Percentiles rank a stretch among this genome's conserved stretches.
Conservation (phyloP, 2,113 vertebrate genomes). For the Aegithalos caudatus region DNA sequence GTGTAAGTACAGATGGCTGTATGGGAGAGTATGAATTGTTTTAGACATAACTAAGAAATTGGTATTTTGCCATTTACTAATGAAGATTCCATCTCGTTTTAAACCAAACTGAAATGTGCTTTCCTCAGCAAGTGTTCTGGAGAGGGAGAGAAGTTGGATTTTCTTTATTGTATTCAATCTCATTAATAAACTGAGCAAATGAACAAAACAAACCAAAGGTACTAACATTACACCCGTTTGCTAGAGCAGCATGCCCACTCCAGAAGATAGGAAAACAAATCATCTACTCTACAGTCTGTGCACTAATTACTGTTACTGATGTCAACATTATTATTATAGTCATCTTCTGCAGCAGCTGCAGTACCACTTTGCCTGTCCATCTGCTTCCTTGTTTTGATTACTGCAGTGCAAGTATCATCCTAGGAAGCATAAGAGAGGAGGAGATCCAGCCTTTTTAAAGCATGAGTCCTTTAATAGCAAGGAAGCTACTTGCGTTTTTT, state of each 20-base stretch:
- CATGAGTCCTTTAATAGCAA: conserved; percentile 27
- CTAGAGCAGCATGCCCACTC: conserved; percentile 3
- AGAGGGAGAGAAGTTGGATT: background rate
- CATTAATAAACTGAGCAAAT: conserved; percentile 11
- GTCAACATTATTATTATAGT: conserved; percentile 61
- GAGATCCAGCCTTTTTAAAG: conserved; percentile 35
- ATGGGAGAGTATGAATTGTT: background rate
- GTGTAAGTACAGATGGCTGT: background rate
- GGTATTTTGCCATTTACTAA: background rate
- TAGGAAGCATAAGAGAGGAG: conserved; percentile 19
- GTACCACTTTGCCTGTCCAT: conserved; percentile 62
- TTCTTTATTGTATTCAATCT: background rate
- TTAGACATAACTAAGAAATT: background rate
- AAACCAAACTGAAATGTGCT: background rate
- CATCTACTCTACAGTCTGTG: conserved; percentile 49
- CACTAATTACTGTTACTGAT: conserved; percentile 66
- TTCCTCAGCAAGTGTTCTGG: background rate
- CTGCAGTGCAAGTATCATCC: conserved; percentile 39
- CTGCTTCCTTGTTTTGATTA: conserved; percentile 68
- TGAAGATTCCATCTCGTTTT: background rate
- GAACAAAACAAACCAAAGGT: background rate
- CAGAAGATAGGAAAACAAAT: conserved; percentile 43
- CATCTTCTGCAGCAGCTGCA: conserved; percentile 65
- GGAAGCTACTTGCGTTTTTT: conserved; percentile 1
- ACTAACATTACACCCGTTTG: background rate